phyloP scores from a whole-genome alignment of 2,113 vertebrate genomes.

The Melanerpes aurifrons region DNA sequence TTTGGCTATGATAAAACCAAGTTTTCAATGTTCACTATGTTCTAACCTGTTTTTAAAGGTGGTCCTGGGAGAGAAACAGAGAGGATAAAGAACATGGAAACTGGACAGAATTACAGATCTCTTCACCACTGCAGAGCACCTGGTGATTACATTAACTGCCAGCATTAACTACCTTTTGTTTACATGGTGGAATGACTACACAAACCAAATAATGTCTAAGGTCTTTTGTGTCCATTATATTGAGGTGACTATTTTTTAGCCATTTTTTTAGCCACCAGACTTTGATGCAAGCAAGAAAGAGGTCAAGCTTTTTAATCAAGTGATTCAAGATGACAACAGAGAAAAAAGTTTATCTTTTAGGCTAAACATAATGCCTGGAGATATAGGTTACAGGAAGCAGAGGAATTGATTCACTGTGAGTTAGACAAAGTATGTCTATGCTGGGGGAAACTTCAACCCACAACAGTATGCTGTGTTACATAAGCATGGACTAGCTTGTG shows the following conservation, averaged over 20 bases:
- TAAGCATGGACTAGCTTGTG: background rate
- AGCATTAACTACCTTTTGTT: background rate
- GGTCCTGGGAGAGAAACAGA: background rate
- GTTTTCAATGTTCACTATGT: background rate
- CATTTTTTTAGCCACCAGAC: background rate
- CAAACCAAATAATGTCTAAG: background rate
- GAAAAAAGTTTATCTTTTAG: background rate
- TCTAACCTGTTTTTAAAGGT: background rate
- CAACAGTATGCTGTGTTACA: too few species aligned
- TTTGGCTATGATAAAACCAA: background rate
- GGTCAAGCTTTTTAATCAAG: background rate
- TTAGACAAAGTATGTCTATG: background rate
- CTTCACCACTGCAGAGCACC: background rate
- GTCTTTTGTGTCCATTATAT: background rate
- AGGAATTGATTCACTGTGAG: background rate
- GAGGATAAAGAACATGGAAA: background rate
- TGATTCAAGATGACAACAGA: background rate
- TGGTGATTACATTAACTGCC: background rate
- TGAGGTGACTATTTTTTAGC: background rate
- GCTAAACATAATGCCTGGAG: background rate
- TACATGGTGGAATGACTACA: background rate
- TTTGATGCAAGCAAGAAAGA: background rate
- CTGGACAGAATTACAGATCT: background rate
- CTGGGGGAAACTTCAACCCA: too few species aligned
- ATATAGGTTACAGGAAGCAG: background rate